phyloP scores from a whole-genome alignment of 2,888 invertebrate species.

The Myathropa florea region DNA sequence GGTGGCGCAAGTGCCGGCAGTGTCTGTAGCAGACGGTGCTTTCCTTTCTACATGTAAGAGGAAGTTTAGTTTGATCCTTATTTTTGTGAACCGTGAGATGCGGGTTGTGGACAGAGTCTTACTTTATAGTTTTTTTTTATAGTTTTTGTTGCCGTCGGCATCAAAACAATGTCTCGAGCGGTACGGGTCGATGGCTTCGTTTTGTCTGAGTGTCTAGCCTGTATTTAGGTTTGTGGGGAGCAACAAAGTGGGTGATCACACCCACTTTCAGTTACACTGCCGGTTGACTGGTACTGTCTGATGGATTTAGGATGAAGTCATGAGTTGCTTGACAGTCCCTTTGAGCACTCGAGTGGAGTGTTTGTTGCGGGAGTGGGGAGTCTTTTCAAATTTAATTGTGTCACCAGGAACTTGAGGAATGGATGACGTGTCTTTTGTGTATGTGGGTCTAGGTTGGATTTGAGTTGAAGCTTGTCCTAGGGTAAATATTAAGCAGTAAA shows the following conservation, averaged over 20 bases:
- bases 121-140: slow-evolving; percentile 55
- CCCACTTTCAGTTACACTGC: slow-evolving; percentile 39
- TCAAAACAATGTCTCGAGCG: slow-evolving; percentile 60
- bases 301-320: background rate
- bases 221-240: slow-evolving; percentile 64
- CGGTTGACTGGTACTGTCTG: background rate
- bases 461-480: background rate
- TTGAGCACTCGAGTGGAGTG: background rate
- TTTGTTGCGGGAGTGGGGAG: background rate
- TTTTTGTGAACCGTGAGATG: slow-evolving; percentile 34
- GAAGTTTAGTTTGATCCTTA: slow-evolving; percentile 42
- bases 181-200: slow-evolving; percentile 65
- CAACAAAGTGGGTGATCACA: slow-evolving; percentile 42
- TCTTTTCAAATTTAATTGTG: background rate
- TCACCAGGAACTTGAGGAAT: background rate
- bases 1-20: slow-evolving; percentile 35
- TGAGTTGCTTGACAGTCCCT: background rate
- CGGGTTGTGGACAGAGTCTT: slow-evolving; percentile 55
- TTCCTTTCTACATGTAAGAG: slow-evolving; percentile 30
- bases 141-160: slow-evolving; percentile 15
- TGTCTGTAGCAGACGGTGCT: slow-evolving; percentile 24
- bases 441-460: background rate
- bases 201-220: slow-evolving; percentile 61
- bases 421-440: background rate
- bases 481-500: too few relatives aligned